Evolutionary conservation across 2,888 invertebrate genomes (phyloP).

Genomic region (Eristalis pertinax): DNA sequence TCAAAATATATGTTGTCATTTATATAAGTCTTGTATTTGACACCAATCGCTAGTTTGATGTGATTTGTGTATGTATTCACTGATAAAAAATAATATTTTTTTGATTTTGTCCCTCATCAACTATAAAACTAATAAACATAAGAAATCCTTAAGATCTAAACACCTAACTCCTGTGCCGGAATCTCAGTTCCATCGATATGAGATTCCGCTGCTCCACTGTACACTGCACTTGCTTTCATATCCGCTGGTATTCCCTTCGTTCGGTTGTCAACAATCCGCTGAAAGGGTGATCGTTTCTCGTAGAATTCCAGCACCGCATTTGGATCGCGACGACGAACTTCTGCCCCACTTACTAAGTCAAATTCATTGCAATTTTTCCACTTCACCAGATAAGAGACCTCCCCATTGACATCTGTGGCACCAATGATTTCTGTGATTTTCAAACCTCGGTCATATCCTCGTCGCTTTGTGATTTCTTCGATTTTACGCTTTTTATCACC

Average conservation of each 20-base stretch:
- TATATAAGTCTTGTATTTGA: background rate
- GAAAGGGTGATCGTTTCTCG: slow-evolving; percentile 82
- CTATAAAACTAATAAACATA: slow-evolving; percentile 6
- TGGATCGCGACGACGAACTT: slow-evolving; percentile 84
- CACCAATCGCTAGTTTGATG: background rate
- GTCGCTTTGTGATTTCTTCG: slow-evolving; percentile 85
- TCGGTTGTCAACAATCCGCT: slow-evolving; percentile 77
- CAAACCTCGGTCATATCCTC: slow-evolving; percentile 90
- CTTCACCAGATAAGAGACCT: slow-evolving; percentile 94
- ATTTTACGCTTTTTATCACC: slow-evolving; percentile 82
- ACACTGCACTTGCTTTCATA: slow-evolving; percentile 68
- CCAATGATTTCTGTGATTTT: slow-evolving; percentile 94
- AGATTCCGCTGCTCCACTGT: slow-evolving; percentile 15
- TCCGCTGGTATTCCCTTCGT: slow-evolving; percentile 78
- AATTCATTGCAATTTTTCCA: slow-evolving; percentile 88
- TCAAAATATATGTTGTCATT: too few species aligned
- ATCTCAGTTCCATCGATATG: slow-evolving; percentile 54
- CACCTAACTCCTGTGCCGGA: slow-evolving; percentile 38
- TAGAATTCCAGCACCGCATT: slow-evolving; percentile 86
- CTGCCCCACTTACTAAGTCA: slow-evolving; percentile 85
- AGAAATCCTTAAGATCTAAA: background rate
- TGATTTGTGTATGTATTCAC: background rate
- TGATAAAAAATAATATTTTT: background rate
- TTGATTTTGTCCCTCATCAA: background rate
- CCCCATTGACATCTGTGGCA: slow-evolving; percentile 93